A percentile compares a stretch with the other conserved stretches of the same genome.
Evolutionary conservation across 2,113 vertebrate genomes (phyloP).

Genomic region (Romanogobio albipinnatus): DNA sequence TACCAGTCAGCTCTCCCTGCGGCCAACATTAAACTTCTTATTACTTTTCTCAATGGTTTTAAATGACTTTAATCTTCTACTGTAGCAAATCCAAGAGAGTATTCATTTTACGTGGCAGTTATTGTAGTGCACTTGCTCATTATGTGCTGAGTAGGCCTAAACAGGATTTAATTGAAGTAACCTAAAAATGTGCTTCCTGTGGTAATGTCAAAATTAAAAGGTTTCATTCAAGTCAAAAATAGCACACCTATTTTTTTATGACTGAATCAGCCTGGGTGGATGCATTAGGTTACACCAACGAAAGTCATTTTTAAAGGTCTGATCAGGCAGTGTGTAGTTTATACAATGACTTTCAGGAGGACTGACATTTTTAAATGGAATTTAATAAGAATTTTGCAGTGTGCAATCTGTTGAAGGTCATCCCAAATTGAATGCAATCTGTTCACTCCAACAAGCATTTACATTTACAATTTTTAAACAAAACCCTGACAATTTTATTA

Average conservation of each 20-base stretch:
- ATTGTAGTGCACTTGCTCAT: slow-evolving; percentile 6
- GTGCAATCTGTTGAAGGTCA: neutral
- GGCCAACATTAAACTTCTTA: neutral
- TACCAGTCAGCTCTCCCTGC: neutral
- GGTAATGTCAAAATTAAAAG: neutral
- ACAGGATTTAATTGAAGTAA: neutral
- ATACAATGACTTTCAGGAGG: neutral
- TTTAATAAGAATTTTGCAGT: neutral
- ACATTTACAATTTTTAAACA: neutral
- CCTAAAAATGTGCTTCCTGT: neutral
- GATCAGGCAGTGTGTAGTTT: neutral
- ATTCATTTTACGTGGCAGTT: neutral
- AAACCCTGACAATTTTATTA: neutral
- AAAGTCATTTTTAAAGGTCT: neutral
- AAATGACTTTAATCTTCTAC: slow-evolving; percentile 5
- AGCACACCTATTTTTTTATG: neutral
- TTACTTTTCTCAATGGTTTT: neutral
- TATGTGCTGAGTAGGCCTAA: neutral
- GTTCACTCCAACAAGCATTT: no score
- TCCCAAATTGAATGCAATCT: neutral
- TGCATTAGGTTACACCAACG: neutral
- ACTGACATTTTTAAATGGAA: neutral
- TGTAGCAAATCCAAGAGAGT: neutral
- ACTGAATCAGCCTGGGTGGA: neutral
- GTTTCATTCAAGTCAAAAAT: neutral